These are phyloP conservation scores for Leptogaster cylindrica DNA, from an alignment of 2,888 invertebrate genomes.

Conservation along the genomic window DNA sequence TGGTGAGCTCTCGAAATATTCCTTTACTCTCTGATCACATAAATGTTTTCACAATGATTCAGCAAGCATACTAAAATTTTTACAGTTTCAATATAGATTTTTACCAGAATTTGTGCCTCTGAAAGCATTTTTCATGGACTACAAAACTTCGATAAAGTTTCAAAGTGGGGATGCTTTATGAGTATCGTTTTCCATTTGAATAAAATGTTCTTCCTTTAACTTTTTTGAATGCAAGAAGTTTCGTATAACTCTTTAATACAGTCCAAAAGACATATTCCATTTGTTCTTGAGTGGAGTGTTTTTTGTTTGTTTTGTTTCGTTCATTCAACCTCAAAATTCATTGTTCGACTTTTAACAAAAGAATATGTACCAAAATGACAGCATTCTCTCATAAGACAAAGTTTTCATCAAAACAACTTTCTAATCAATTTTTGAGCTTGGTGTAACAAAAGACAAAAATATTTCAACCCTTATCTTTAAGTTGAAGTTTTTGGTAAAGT, in stretches of 20 bases:
- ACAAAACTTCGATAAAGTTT: background rate
- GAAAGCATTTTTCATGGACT: background rate
- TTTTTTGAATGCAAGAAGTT: background rate
- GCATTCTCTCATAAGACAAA: slow-evolving; percentile 12
- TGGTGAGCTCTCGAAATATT: background rate
- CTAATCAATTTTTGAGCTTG: slow-evolving; percentile 36
- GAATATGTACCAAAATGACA: background rate
- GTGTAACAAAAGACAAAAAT: slow-evolving; percentile 11
- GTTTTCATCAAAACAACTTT: slow-evolving; percentile 31
- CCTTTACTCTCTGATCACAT: slow-evolving; percentile 32
- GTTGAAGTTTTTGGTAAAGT: background rate
- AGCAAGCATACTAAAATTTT: slow-evolving; percentile 22
- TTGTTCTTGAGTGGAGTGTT: no score
- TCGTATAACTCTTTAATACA: no score
- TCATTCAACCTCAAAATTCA: no score
- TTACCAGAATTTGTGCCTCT: slow-evolving; percentile 19
- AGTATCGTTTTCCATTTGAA: background rate
- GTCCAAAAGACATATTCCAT: no score
- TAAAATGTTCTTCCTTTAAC: background rate
- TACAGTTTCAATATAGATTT: slow-evolving; percentile 25
- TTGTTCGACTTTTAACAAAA: no score
- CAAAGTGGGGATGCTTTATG: background rate
- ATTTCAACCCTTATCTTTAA: slow-evolving; percentile 9
- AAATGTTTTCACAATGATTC: background rate
- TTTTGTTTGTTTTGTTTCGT: no score